A percentile compares a stretch with the other conserved stretches of the same genome.
These are phyloP conservation scores for Eupeodes latifasciatus DNA, from an alignment of 2,888 invertebrate species.

Conservation along the genomic window DNA sequence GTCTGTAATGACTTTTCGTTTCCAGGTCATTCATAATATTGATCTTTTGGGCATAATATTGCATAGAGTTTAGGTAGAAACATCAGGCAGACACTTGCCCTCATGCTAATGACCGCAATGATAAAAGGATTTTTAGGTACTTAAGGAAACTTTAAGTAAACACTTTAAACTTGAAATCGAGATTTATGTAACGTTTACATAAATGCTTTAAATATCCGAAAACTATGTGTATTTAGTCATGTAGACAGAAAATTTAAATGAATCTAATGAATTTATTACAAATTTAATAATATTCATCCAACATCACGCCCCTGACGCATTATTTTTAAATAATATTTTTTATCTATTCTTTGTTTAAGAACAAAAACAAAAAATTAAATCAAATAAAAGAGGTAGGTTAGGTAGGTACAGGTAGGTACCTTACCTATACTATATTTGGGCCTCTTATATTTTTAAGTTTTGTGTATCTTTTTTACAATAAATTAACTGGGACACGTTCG, in stretches of 20 bases:
- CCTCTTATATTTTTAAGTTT: not conserved
- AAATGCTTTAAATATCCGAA: too few relatives aligned
- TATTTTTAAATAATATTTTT: not conserved
- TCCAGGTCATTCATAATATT: not conserved
- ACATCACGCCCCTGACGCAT: conserved; percentile 16
- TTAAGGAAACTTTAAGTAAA: conserved; percentile 3
- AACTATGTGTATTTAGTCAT: not conserved
- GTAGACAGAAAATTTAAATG: too few relatives aligned
- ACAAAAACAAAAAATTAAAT: not conserved
- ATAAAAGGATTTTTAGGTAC: not conserved
- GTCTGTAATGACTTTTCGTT: not conserved
- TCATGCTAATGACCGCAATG: not conserved
- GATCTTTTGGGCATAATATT: conserved; percentile 1
- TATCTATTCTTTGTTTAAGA: not conserved
- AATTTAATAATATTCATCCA: too few relatives aligned
- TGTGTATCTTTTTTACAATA: not conserved
- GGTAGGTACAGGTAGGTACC: not conserved
- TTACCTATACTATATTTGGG: not conserved
- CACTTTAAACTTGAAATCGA: not conserved
- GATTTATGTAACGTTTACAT: not conserved
- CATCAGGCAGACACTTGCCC: not conserved
- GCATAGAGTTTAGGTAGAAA: not conserved
- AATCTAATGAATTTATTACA: too few relatives aligned
- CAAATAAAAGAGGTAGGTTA: too few relatives aligned
- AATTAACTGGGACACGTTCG: conserved; percentile 11